Percentiles rank a stretch among this genome's conserved stretches.
Conservation (phyloP, 1,140 invertebrate species). For the Drosophila kurseongensis region DNA sequence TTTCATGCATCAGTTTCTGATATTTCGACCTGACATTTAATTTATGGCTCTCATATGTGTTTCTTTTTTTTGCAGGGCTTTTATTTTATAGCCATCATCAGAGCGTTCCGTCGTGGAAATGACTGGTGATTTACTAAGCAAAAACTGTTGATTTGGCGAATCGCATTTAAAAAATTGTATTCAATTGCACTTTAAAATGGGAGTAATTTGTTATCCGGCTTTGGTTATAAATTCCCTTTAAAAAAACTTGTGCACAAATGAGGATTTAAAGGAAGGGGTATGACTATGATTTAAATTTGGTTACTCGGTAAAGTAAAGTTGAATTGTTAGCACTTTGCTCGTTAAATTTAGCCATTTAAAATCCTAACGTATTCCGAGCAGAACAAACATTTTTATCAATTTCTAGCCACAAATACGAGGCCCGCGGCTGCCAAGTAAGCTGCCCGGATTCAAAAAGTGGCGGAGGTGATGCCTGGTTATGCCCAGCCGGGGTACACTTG, state of each 20-base stretch:
- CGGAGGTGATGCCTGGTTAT: slow-evolving; percentile 56
- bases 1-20: slow-evolving; percentile 35
- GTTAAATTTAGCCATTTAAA: slow-evolving; percentile 61
- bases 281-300: background rate
- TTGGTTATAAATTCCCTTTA: background rate
- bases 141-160: slow-evolving; percentile 23
- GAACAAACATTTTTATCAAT: slow-evolving; percentile 69
- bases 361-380: slow-evolving; percentile 30
- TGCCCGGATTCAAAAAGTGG: slow-evolving; percentile 70
- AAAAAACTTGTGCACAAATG: background rate
- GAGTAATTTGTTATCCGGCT: background rate
- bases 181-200: background rate
- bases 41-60: slow-evolving; percentile 52
- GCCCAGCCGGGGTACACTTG: slow-evolving; percentile 1
- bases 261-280: background rate
- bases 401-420: slow-evolving; percentile 28
- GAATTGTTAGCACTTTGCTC: background rate
- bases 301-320: background rate
- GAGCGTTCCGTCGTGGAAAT: slow-evolving; percentile 20
- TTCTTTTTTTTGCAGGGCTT: background rate
- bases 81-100: slow-evolving; percentile 21
- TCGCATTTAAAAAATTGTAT: background rate
- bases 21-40: slow-evolving; percentile 27
- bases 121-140: slow-evolving; percentile 9
- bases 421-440: slow-evolving; percentile 53